Base-by-base conservation (phyloP, 64 coral and sea anemone species). In the Anthopleura sola region DNA sequence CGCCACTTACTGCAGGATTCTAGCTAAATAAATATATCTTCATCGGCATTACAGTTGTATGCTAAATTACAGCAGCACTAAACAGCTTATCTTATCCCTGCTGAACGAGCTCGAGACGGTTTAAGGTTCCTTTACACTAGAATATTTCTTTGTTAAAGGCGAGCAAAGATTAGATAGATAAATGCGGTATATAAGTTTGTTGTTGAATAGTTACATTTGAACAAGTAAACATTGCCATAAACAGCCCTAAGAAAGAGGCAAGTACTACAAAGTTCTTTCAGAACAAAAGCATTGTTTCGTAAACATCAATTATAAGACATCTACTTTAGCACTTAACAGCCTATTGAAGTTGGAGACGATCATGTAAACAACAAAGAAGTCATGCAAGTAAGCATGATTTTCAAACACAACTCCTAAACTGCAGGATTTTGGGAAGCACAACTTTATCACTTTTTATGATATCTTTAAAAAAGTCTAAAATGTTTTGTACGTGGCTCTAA, bases 261-360 rank as follows among this genome's bases (percentile, higher is more conserved):
- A 12, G 50, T 53, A 71, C 29, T 71, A 34, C 8, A 32, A 31
- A 71, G 28, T 3, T 34, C 28, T 12, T 29, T 20, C 12, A 23
- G 6, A 26, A 62, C 23, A 23, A 53, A n/a, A n/a, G 58, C n/a
- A 26, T 14, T 71, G n/a, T 71, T 71, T 34, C n/a, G 66, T 32
- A 34, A 71, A 71, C 34, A 71, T 71, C 66, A 71, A 71, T 71
- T 71, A 71, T 1, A 34, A 71, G 66, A 32, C 29, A 31, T 71
- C 26, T 71, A 71, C 66, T 71, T 71, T 71, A 71, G n/a, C 13
- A 71, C 66, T 71, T 71, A 36, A 15, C 66, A 71, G 66, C 29
- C 66, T 71, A 71, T 17, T 71, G 31, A 71, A 17, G 26, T 14
- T 71, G 28, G 0, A 14, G n/a, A 29, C 26, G 28, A 71, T 71